phyloP scores from a whole-genome alignment of 2,113 vertebrate genomes.

The Origma solitaria region DNA sequence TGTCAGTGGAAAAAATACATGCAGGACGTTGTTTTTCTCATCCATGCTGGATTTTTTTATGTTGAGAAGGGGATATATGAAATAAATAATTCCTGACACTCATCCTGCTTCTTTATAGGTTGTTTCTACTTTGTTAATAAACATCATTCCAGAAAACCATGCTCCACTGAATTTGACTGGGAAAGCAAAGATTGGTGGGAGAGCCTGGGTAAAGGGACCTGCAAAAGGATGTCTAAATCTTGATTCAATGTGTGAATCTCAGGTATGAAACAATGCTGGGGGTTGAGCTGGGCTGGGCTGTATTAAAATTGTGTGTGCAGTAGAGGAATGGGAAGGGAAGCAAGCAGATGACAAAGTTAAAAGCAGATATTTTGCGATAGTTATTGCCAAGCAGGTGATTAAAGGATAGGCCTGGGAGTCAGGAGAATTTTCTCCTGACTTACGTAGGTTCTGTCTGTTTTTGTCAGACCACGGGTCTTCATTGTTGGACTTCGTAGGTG shows the following conservation, averaged over 20 bases:
- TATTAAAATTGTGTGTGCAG: neutral
- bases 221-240: constrained; percentile 62
- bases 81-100: neutral
- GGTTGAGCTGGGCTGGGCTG: neutral
- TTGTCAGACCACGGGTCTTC: neutral
- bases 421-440: neutral
- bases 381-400: neutral
- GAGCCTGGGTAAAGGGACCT: constrained; percentile 83
- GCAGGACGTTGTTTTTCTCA: neutral
- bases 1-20: neutral
- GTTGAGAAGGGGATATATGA: neutral
- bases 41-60: neutral
- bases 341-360: neutral
- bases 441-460: neutral
- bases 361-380: neutral
- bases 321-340: neutral
- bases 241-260: constrained; percentile 91
- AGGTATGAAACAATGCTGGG: constrained; percentile 71
- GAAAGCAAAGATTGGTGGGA: constrained; percentile 88
- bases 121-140: constrained; percentile 90
- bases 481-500: neutral
- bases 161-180: constrained; percentile 84
- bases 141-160: constrained; percentile 84
- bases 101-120: constrained; percentile 70
- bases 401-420: neutral